Percentiles rank a stretch among this genome's conserved stretches.
Conservation (phyloP, 2,797 vertebrate genomes). For the Fistularia commersonii region DNA sequence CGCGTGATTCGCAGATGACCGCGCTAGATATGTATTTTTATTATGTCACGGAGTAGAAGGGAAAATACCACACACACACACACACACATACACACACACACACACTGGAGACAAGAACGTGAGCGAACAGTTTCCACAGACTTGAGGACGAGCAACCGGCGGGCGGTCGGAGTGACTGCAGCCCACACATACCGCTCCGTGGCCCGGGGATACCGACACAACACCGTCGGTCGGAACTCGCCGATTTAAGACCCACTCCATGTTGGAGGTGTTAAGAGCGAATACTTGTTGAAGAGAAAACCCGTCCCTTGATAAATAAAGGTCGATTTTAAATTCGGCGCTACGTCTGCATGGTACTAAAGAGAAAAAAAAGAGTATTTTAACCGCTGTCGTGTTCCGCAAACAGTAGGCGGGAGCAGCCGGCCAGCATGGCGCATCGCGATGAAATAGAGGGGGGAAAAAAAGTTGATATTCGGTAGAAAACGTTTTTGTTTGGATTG, state of each 20-base stretch:
- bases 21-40: no score
- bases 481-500: not conserved
- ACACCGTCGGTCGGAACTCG: constrained; percentile 3
- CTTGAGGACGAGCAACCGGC: constrained; percentile 24
- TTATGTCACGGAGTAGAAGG: not conserved
- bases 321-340: constrained; percentile 23
- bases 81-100: no score
- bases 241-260: not conserved
- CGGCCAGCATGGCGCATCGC: constrained; percentile 3
- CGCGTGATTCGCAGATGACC: no score
- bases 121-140: constrained; percentile 49
- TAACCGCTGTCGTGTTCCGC: no score
- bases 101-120: not conserved
- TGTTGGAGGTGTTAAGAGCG: accelerated
- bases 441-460: no score
- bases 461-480: constrained; percentile 37
- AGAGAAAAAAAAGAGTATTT: no score
- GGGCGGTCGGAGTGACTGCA: constrained; percentile 20
- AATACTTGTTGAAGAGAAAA: accelerated
- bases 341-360: no score
- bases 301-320: accelerated
- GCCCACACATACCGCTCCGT: constrained; percentile 11
- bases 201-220: constrained; percentile 19
- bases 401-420: not conserved
- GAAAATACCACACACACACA: no score